Evolutionary conservation across 2,888 invertebrate species (phyloP), one percentile per base, ranked within the genome.

Genomic region (Hydrotaea diabolus): DNA sequence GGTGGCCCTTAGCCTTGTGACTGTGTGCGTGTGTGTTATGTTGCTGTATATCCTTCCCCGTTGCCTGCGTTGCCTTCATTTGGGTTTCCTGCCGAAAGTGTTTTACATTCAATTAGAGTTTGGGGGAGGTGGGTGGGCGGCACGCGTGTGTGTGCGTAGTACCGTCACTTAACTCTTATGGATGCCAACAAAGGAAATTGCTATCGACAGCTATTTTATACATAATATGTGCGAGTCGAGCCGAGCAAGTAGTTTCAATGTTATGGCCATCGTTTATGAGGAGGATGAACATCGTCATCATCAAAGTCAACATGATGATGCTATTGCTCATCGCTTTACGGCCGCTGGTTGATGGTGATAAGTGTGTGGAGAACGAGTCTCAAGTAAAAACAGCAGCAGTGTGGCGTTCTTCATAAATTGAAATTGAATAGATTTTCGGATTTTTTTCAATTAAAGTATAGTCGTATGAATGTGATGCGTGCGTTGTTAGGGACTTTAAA

Each of bases 81-180:
- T 15, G n/a, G 15, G 7, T 49, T 49, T 49, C 49, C 21, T 66
- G n/a, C 39, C 66, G 55, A 55, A 77, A 64, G 21, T 53, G 62
- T 55, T 79, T 73, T 26, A 64, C 39, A 79, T 73, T 73, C 53
- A 73, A 73, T 73, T 72, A 64, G 73, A 36, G 62, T 71, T 69
- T 21, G 55, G 43, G 46, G 23, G 19, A 53, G 15, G 31, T 15
- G 36, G 49, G 26, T 55, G 31, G 19, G 3, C n/a, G n/a, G 11
- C 15, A 69, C 17, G 17, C 21, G 59, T 59, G 43, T 8, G n/a
- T 74, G 46, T 26, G 23, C 31, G 31, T 7, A 2, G 3, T 31
- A 1, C 59, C 59, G 13, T 23, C 26, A 59, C 59, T 26, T 59
- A 59, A 59, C 59, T 59, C 23, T 59, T 55, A 55, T 21, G 39